Evolutionary conservation across 53 echinoderm and acorn worm genomes (phyloP).

Genomic region (Apostichopus leukothele): DNA sequence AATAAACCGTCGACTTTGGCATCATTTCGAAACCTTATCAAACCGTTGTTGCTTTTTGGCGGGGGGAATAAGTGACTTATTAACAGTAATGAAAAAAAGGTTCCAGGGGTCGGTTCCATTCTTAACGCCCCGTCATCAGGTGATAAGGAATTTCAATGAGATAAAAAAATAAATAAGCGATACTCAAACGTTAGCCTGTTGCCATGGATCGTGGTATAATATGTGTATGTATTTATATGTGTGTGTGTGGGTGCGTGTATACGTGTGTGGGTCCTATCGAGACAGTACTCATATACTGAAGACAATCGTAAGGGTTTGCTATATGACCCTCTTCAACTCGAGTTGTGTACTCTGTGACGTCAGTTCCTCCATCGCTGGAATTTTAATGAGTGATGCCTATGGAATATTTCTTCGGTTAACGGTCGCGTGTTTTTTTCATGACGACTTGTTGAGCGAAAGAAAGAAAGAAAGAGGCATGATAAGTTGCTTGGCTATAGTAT

Average conservation of each 20-base stretch:
- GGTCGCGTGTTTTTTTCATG: not conserved
- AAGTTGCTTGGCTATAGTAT: too few species aligned
- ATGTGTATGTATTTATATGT: too few species aligned
- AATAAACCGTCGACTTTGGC: not conserved
- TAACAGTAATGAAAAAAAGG: constrained; percentile 32
- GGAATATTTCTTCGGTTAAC: not conserved
- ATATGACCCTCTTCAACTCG: constrained; percentile 29
- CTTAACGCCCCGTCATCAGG: not conserved
- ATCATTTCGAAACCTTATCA: not conserved
- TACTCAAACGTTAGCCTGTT: not conserved
- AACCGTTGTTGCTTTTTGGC: not conserved
- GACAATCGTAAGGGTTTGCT: not conserved
- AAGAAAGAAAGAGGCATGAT: too few species aligned
- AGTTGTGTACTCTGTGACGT: constrained; percentile 30
- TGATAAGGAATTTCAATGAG: constrained; percentile 15
- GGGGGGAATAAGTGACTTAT: constrained; percentile 35
- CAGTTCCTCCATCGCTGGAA: constrained; percentile 35
- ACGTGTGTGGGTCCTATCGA: not conserved
- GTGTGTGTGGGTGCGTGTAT: too few species aligned
- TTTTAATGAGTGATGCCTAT: not conserved
- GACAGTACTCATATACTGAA: too few species aligned
- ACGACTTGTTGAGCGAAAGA: too few species aligned
- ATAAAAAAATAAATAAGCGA: not conserved
- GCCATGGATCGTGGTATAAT: not conserved
- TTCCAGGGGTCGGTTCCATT: constrained; percentile 12